Base-by-base conservation (phyloP, 2,888 invertebrate species). In the Dasypolia templi region DNA sequence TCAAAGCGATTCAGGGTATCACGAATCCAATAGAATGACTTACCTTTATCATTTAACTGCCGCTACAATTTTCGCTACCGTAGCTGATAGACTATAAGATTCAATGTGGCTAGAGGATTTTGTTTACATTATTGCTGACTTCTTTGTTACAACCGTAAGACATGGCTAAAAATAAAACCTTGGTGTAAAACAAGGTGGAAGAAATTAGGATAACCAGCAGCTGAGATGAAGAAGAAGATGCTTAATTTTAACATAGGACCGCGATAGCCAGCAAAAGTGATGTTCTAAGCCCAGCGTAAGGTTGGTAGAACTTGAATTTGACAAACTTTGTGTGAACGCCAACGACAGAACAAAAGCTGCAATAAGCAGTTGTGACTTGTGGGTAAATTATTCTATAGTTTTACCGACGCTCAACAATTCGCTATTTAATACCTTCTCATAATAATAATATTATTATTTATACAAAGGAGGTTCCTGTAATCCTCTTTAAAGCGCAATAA, bases 1-100 rank as follows among this genome's bases (percentile, higher is more conserved):
- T 81, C 75, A 79, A 79, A 79, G 83, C 75, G 61, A 85, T 84
- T 85, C 82, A 85, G 69, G 75, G 69, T 87, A 82, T 84, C 76
- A 73, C 68, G 72, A 83, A 85, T 75, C 80, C 77, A 82, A 81
- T 79, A 83, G 79, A 86, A 80, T 78, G 81, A 65, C 84, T 86
- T 84, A 85, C 73, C 74, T 84, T 72, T 59, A 72, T 26, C 53
- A 58, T 72, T 80, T 75, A 72, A 75, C 59, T 58, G 62, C 67
- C 44, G 44, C 70, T 32, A 67, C 59, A 73, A 62, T 72, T 58
- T 56, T 63, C n/a, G 61, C 26, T 62, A 17, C 46, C 26, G 39
- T 55, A 32, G 44, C 14, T 29, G 22, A 64, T 53, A 32, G 46
- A 14, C 32, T 14, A 11, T 44, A 53, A 9, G 12, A 17, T 22